These are phyloP conservation scores for Centroberyx gerrardi DNA, from an alignment of 2,797 vertebrate species.

Conservation along the genomic window DNA sequence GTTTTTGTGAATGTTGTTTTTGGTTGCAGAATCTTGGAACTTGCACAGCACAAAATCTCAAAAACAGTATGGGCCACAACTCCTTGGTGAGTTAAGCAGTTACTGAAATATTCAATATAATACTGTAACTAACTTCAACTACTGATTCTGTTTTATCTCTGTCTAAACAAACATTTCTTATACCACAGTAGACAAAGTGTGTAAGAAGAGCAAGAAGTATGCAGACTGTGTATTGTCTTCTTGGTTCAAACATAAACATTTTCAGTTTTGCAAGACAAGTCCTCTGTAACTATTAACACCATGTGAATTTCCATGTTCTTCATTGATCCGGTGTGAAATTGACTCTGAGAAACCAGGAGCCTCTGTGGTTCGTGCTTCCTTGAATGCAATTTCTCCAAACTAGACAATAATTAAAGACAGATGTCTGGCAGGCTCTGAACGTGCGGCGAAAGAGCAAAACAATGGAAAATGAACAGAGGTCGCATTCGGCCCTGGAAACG, in stretches of 20 bases:
- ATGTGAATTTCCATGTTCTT: constrained; percentile 16
- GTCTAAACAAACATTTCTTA: constrained; percentile 6
- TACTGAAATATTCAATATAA: too few species aligned
- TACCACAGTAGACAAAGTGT: neutral
- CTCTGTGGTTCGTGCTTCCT: constrained; percentile 51
- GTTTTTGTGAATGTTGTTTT: constrained; percentile 17
- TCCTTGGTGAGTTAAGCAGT: constrained; percentile 72
- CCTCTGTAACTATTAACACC: constrained; percentile 36
- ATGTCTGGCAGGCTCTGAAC: constrained; percentile 39
- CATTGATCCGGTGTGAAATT: constrained; percentile 40
- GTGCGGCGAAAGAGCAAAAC: constrained; percentile 3
- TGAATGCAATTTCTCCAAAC: constrained; percentile 24
- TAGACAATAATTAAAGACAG: constrained; percentile 41
- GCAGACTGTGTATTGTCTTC: too few species aligned
- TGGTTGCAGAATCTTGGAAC: constrained; percentile 76
- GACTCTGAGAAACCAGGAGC: constrained; percentile 44
- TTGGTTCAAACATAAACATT: neutral
- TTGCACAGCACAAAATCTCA: constrained; percentile 80
- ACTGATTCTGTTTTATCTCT: constrained; percentile 11
- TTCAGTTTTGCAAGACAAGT: neutral
- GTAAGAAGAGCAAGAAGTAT: neutral
- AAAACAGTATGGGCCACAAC: constrained; percentile 79
- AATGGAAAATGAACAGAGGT: constrained; percentile 11
- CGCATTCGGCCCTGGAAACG: constrained; percentile 4
- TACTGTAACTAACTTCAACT: neutral